Percentiles rank a stretch among this genome's conserved stretches.
Evolutionary conservation across 1,140 invertebrate genomes (phyloP).

Genomic region (Venustaconcha ellipsiformis): DNA sequence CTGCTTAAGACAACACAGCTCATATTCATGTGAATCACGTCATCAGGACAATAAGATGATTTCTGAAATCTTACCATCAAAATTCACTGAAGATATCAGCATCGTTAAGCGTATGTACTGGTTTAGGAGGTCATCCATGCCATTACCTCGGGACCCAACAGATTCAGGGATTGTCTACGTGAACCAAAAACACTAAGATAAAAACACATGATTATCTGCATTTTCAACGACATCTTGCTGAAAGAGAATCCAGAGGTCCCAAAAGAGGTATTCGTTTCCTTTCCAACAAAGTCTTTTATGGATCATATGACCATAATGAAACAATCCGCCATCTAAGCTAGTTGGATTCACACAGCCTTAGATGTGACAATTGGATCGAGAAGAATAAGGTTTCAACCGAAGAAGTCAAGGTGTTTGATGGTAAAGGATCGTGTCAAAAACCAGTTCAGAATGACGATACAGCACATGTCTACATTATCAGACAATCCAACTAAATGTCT

Average conservation of each 20-base stretch:
- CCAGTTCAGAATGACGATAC: slow-evolving; percentile 9
- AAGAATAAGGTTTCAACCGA: slow-evolving; percentile 24
- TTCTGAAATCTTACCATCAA: too few species aligned
- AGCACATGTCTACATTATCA: background rate
- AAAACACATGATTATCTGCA: too few species aligned
- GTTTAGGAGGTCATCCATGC: too few species aligned
- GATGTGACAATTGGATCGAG: background rate
- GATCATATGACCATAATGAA: slow-evolving; percentile 27
- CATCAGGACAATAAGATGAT: too few species aligned
- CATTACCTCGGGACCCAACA: too few species aligned
- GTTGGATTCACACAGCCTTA: slow-evolving; percentile 15
- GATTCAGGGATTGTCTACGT: too few species aligned
- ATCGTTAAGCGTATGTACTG: too few species aligned
- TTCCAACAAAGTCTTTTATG: slow-evolving; percentile 29
- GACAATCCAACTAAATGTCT: slow-evolving; percentile 9
- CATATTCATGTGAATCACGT: too few species aligned
- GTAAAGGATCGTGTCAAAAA: too few species aligned
- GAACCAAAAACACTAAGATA: too few species aligned
- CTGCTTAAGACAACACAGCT: too few species aligned
- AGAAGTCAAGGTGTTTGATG: background rate
- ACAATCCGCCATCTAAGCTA: slow-evolving; percentile 14
- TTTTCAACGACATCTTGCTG: slow-evolving; percentile 15
- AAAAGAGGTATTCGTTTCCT: slow-evolving; percentile 3
- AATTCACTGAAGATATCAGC: too few species aligned
- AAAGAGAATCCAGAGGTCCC: slow-evolving; percentile 1